Evolutionary conservation across 2,113 vertebrate species (phyloP).

Genomic region (Chaetorhynchus papuensis): DNA sequence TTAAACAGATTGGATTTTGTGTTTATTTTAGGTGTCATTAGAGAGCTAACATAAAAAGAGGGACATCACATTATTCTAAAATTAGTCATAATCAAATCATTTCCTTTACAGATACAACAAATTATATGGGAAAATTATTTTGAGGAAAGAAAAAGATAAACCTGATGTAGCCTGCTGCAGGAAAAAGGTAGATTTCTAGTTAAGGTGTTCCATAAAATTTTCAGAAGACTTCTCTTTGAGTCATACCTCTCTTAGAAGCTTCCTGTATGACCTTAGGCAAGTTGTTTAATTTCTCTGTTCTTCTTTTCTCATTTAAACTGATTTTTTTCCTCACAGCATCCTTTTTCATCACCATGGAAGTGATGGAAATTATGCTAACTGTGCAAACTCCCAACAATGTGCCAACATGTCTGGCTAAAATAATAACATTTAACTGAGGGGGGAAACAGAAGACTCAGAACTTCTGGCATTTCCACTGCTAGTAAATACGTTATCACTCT

Average conservation of each 20-base stretch:
- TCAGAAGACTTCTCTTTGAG: background rate
- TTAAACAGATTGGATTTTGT: slow-evolving; percentile 11
- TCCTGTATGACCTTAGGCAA: background rate
- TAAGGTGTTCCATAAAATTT: background rate
- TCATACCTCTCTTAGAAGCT: background rate
- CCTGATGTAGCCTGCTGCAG: background rate
- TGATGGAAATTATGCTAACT: background rate
- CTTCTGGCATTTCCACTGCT: slow-evolving; percentile 37
- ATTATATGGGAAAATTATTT: background rate
- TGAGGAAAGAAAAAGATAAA: background rate
- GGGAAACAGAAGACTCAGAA: background rate
- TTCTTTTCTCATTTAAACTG: background rate
- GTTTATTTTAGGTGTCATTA: background rate
- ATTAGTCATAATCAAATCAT: background rate
- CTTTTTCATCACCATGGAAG: background rate
- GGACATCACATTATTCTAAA: background rate
- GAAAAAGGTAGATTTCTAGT: background rate
- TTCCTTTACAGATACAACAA: background rate
- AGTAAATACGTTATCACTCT: slow-evolving; percentile 6
- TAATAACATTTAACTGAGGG: background rate
- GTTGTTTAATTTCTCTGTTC: background rate
- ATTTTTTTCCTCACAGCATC: background rate
- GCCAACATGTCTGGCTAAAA: background rate
- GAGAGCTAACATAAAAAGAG: background rate
- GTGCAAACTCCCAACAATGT: background rate